phyloP scores from a whole-genome alignment of 1,140 invertebrate genomes.

The Cyclina sinensis region DNA sequence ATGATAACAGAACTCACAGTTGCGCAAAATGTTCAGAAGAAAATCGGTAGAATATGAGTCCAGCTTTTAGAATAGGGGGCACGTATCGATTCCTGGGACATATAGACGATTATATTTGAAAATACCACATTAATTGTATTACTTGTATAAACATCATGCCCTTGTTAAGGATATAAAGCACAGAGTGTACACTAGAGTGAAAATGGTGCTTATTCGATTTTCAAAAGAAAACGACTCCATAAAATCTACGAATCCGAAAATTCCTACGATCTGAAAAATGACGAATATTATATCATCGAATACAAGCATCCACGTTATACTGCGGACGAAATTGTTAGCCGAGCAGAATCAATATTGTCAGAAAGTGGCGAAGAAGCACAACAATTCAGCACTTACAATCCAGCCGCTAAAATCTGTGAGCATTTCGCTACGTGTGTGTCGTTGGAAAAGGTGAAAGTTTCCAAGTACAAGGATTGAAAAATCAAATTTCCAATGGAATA shows the following conservation, averaged over 20 bases:
- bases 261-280: conserved; percentile 9
- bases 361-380: neutral
- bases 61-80: conserved; percentile 13
- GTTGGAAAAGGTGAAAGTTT: conserved; percentile 34
- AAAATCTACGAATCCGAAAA: conserved; percentile 15
- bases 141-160: conserved; percentile 32
- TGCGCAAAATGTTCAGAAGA: no score
- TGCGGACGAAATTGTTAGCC: conserved; percentile 13
- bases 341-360: conserved; percentile 35
- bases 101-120: neutral
- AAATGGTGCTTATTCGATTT: conserved; percentile 24
- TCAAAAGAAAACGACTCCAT: neutral
- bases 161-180: neutral
- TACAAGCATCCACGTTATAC: conserved; percentile 24
- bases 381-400: conserved; percentile 29
- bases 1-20: no score
- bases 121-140: neutral
- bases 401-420: conserved; percentile 34
- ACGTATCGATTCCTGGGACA: conserved; percentile 39
- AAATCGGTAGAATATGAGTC: neutral
- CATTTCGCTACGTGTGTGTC: conserved; percentile 61
- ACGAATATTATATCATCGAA: conserved; percentile 33
- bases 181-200: neutral
- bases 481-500: neutral
- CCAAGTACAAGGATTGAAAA: conserved; percentile 12